These are phyloP conservation scores for Corythornis madagascariensis DNA, from an alignment of 2,113 vertebrate species.

Conservation along the genomic window DNA sequence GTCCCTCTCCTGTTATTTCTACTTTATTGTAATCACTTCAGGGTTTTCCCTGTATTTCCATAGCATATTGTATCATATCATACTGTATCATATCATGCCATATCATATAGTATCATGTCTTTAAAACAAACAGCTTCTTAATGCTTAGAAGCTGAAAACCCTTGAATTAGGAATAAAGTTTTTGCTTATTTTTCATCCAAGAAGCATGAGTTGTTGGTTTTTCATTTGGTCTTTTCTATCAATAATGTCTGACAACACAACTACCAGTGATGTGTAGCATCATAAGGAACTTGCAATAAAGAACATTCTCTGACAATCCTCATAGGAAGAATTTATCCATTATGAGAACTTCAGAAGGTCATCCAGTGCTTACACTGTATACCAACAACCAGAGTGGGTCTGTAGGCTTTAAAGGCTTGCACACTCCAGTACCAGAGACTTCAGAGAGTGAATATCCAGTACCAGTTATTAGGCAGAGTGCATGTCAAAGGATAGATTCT, in stretches of 20 bases:
- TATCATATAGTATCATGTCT: background rate
- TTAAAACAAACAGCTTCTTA: background rate
- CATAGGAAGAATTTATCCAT: background rate
- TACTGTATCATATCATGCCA: background rate
- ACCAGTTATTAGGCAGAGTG: background rate
- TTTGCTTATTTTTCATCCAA: background rate
- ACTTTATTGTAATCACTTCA: background rate
- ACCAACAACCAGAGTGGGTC: background rate
- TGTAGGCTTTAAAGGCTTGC: background rate
- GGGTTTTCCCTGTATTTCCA: background rate
- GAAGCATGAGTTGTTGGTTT: background rate
- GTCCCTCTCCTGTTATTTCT: background rate
- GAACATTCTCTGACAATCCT: background rate
- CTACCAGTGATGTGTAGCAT: background rate
- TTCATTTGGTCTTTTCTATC: background rate
- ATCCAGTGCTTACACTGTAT: background rate
- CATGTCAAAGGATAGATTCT: background rate
- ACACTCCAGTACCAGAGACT: background rate
- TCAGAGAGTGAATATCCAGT: background rate
- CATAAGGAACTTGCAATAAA: background rate
- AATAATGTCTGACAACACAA: background rate
- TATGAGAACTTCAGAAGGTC: background rate
- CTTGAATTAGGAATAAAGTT: constrained; percentile 22
- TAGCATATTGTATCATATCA: accelerated
- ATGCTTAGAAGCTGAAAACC: background rate